Evolutionary conservation across 2,888 invertebrate species (phyloP), one percentile per base, ranked within the genome.

Genomic region (Dastarcus helophoroides): DNA sequence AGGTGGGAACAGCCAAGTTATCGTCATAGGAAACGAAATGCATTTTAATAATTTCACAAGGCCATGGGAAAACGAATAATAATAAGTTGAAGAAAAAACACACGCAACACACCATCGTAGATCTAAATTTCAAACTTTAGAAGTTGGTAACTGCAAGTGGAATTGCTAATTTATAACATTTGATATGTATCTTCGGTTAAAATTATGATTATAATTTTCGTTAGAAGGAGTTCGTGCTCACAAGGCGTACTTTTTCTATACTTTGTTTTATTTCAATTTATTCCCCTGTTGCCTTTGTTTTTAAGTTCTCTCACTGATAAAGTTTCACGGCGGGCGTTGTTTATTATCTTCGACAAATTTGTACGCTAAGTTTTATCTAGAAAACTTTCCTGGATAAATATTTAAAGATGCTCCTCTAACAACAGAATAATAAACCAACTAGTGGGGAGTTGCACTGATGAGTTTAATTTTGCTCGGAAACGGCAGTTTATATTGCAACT

Each of bases 141-240:
- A 47, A 50, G 41, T 48, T 48, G 30, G 41, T 42, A 48, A 48
- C 46, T 42, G 45, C 48, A 46, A 38, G 38, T 44, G 38, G 50
- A 53, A 53, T 51, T 47, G 53, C 50, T 51, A 53, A 54, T 54
- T 53, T 51, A 53, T 48, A 42, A 43, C 44, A 50, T 54, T 55
- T 53, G 54, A 57, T 57, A 56, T 55, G 56, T 53, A 57, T 57
- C 54, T 50, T 33, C 38, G 33, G 41, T 42, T 44, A 46, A 50
- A 55, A 53, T 55, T 54, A 56, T 54, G 51, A 54, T 54, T 53
- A 50, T 50, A 52, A 54, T 54, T 54, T 53, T 54, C 52, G 42
- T 43, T 35, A 37, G 36, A 36, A 38, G 43, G 44, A 48, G 45
- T 51, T 50, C 50, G 48, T 49, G 47, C 38, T 47, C 44, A 42